These are phyloP conservation scores for Dasypogon diadema DNA, from an alignment of 2,888 invertebrate species.

Conservation along the genomic window DNA sequence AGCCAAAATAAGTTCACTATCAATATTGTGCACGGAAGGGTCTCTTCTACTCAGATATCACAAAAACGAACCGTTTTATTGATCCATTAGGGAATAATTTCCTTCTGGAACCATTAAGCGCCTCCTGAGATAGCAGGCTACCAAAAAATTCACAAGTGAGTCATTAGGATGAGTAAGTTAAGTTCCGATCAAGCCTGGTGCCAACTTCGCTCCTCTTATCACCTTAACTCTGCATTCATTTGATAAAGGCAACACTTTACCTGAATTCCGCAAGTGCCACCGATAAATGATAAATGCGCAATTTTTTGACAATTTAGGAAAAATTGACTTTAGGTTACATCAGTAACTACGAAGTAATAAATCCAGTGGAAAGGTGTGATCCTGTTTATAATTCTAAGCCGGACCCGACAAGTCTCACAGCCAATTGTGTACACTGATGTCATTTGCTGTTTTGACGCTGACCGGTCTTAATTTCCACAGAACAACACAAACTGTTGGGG, in stretches of 20 bases:
- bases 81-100: constrained; percentile 24
- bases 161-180: constrained; percentile 40
- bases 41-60: background rate
- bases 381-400: background rate
- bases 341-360: background rate
- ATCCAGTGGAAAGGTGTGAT: background rate
- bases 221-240: background rate
- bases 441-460: constrained; percentile 43
- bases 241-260: background rate
- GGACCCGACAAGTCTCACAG: constrained; percentile 8
- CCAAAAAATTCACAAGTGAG: constrained; percentile 16
- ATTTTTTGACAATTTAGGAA: background rate
- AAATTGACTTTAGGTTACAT: background rate
- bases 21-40: constrained; percentile 29
- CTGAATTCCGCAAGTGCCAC: background rate
- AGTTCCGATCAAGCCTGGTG: background rate
- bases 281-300: background rate
- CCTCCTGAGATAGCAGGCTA: constrained; percentile 1
- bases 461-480: constrained; percentile 38
- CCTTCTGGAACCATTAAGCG: constrained; percentile 11
- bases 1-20: constrained; percentile 11
- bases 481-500: constrained; percentile 8
- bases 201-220: background rate
- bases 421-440: constrained; percentile 37
- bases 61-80: constrained; percentile 9